Conservation (phyloP, 2,797 vertebrate genomes). For the Amazona ochrocephala region DNA sequence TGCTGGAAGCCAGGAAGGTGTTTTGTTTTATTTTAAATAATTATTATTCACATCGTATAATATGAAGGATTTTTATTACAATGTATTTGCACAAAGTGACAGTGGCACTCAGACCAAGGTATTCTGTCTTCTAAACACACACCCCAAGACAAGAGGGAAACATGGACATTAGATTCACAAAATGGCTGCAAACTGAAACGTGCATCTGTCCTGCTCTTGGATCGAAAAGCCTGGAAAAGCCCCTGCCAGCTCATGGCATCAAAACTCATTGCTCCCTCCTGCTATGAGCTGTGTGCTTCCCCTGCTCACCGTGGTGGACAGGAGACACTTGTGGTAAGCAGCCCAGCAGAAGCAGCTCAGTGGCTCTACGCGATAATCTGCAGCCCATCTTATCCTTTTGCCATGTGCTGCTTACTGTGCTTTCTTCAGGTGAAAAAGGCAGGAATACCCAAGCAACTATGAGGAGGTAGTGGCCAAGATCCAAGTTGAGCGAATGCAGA, state of each 20-base stretch:
- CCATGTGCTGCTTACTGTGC: neutral
- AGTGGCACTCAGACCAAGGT: neutral
- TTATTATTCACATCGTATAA: neutral
- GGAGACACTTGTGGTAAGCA: neutral
- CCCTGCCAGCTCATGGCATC: fast-evolving
- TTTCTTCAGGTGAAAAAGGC: neutral
- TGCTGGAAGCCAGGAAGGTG: neutral
- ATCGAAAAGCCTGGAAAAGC: neutral
- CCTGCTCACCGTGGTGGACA: fast-evolving
- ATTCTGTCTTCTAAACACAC: neutral
- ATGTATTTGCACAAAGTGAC: neutral
- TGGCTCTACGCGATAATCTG: fast-evolving
- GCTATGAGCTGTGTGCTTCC: fast-evolving
- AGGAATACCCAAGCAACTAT: neutral
- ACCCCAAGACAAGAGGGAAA: neutral
- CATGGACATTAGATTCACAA: fast-evolving
- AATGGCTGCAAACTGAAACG: neutral
- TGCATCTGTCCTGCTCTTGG: neutral
- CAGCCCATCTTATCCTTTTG: neutral
- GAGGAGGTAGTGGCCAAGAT: neutral
- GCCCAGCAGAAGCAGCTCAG: neutral
- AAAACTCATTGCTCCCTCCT: neutral
- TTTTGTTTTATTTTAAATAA: neutral
- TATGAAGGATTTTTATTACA: neutral
- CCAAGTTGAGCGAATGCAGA: neutral